A percentile compares a stretch with the other conserved stretches of the same genome.
Conservation (phyloP, 2,888 invertebrate genomes). For the Oxyscelio sp. region DNA sequence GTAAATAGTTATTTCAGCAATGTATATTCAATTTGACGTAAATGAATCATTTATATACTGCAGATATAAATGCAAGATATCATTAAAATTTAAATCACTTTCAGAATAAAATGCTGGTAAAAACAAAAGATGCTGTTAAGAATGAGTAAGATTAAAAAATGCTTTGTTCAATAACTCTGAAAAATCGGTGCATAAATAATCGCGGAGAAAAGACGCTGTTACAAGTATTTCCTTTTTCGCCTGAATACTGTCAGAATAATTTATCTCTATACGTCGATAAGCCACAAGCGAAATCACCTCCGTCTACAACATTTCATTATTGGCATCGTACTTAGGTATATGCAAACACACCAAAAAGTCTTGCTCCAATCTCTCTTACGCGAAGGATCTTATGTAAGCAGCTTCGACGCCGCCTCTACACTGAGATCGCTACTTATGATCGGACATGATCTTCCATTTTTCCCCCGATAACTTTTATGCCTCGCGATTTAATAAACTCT, state of each 20-base stretch:
- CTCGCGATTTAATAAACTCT: conserved; percentile 82
- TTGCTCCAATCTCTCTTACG: conserved; percentile 51
- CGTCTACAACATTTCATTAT: conserved; percentile 79
- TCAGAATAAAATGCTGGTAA: background rate
- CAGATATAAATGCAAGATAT: background rate
- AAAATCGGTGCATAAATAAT: conserved; percentile 48
- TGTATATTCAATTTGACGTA: background rate
- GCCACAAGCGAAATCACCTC: conserved; percentile 60
- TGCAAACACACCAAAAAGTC: conserved; percentile 67
- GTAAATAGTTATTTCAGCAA: conserved; percentile 9
- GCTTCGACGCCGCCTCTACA: conserved; percentile 36
- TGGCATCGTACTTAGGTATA: conserved; percentile 76
- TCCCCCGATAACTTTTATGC: conserved; percentile 81
- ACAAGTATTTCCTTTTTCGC: conserved; percentile 59
- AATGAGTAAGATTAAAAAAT: too few species aligned
- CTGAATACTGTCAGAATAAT: conserved; percentile 59
- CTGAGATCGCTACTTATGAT: conserved; percentile 85
- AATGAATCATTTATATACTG: conserved; percentile 11
- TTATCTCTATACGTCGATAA: conserved; percentile 55
- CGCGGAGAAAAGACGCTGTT: conserved; percentile 32
- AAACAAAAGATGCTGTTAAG: background rate
- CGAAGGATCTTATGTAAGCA: conserved; percentile 52
- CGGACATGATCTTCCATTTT: conserved; percentile 84
- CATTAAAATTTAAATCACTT: conserved; percentile 1
- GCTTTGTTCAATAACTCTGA: conserved; percentile 39